Conservation (phyloP, 2,113 vertebrate genomes). For the Fregetta grallaria region DNA sequence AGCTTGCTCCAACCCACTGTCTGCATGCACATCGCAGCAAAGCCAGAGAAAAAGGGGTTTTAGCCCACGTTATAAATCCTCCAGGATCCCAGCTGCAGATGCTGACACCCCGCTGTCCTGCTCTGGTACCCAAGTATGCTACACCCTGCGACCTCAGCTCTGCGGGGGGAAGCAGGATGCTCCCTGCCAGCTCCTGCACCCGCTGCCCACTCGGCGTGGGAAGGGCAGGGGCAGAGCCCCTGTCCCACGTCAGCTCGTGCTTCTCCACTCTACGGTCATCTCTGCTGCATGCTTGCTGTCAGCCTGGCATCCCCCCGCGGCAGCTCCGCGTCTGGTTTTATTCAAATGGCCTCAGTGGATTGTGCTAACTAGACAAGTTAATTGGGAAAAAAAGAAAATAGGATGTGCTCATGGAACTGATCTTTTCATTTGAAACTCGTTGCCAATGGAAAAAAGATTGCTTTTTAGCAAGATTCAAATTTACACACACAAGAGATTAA, state of each 20-base stretch:
- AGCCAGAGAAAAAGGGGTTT: not conserved
- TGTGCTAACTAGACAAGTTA: not conserved
- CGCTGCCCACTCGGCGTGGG: accelerated
- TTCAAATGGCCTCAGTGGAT: not conserved
- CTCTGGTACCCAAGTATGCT: not conserved
- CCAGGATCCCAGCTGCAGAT: not conserved
- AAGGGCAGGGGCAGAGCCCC: not conserved
- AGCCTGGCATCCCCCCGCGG: not conserved
- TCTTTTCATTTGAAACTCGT: not conserved
- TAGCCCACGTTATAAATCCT: not conserved
- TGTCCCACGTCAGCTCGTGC: not conserved
- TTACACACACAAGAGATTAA: not conserved
- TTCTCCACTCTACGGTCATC: not conserved
- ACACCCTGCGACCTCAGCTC: too few species aligned
- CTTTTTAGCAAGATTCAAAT: not conserved
- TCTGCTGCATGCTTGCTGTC: not conserved
- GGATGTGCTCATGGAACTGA: not conserved
- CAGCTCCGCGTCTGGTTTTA: not conserved
- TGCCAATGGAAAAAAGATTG: not conserved
- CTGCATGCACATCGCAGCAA: not conserved
- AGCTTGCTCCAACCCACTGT: not conserved
- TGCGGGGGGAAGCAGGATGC: not conserved
- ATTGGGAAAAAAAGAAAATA: not conserved
- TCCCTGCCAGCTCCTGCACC: not conserved
- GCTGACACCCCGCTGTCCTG: not conserved